phyloP scores from a whole-genome alignment of 1,140 invertebrate species.

The Contarinia nasturtii region DNA sequence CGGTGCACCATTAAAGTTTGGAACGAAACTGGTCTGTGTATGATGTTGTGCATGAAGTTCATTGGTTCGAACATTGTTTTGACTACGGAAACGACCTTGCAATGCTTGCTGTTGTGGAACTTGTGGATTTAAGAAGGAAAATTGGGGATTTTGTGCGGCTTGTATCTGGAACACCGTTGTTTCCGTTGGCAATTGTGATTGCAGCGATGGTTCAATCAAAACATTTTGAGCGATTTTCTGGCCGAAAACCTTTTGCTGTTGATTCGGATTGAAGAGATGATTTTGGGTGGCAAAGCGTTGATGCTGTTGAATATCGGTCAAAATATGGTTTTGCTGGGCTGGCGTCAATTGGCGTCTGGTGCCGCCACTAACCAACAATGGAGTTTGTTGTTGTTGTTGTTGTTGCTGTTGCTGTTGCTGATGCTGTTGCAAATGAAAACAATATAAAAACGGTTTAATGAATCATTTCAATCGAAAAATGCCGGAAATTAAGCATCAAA shows the following conservation, averaged over 20 bases:
- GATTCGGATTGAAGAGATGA: slow-evolving; percentile 4
- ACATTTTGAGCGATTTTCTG: not conserved
- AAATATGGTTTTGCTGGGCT: slow-evolving; percentile 34
- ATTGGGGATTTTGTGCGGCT: not conserved
- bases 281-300: slow-evolving; percentile 16
- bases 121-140: not conserved
- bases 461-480: too few relatives aligned
- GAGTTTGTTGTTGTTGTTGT: not conserved
- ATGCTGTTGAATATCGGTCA: slow-evolving; percentile 38
- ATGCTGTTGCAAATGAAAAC: too few relatives aligned
- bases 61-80: slow-evolving; percentile 1
- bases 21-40: slow-evolving; percentile 21
- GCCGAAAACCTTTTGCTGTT: slow-evolving; percentile 4
- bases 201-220: not conserved
- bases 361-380: not conserved
- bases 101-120: slow-evolving; percentile 3
- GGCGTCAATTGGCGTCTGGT: slow-evolving; percentile 25
- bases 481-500: too few relatives aligned
- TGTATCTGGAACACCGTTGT: not conserved
- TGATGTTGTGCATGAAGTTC: slow-evolving; percentile 13
- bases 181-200: not conserved
- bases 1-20: slow-evolving; percentile 10
- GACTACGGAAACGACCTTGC: not conserved
- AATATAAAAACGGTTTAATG: too few relatives aligned
- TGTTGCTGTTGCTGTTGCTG: too few relatives aligned